Percentiles rank a stretch among this genome's conserved stretches.
Conservation (phyloP, 2,797 vertebrate species). For the Valencia hispanica region DNA sequence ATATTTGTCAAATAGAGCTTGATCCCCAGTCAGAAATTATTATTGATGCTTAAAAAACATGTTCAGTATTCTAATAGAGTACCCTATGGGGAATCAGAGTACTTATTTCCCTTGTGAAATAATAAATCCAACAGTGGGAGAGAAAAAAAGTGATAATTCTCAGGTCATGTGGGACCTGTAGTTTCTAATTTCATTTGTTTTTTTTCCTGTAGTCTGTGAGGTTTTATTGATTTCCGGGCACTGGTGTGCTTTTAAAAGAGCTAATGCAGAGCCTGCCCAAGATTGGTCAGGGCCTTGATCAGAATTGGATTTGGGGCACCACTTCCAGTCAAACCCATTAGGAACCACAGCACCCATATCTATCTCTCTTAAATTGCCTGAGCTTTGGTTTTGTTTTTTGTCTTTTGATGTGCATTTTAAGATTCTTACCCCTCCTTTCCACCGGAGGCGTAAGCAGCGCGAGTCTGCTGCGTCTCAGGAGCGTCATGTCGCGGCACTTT, state of each 20-base stretch:
- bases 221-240: neutral
- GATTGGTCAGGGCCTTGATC: neutral
- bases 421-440: no score
- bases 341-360: neutral
- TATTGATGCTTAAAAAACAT: neutral
- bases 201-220: neutral
- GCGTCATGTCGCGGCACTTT: no score
- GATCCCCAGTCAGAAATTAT: neutral
- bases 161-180: constrained; percentile 8
- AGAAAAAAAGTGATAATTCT: constrained; percentile 4
- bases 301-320: neutral
- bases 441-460: no score
- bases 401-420: neutral
- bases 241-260: neutral
- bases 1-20: neutral
- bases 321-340: neutral
- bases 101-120: constrained; percentile 16
- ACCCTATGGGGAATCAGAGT: neutral
- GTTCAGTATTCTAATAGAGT: neutral
- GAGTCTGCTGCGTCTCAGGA: no score
- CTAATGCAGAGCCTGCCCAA: neutral
- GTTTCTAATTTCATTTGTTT: constrained; percentile 30
- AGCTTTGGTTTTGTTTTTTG: no score
- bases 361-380: neutral
- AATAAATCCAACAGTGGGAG: neutral